These are phyloP conservation scores for Nephrotoma appendiculata DNA, from an alignment of 2,888 invertebrate genomes.

Conservation along the genomic window DNA sequence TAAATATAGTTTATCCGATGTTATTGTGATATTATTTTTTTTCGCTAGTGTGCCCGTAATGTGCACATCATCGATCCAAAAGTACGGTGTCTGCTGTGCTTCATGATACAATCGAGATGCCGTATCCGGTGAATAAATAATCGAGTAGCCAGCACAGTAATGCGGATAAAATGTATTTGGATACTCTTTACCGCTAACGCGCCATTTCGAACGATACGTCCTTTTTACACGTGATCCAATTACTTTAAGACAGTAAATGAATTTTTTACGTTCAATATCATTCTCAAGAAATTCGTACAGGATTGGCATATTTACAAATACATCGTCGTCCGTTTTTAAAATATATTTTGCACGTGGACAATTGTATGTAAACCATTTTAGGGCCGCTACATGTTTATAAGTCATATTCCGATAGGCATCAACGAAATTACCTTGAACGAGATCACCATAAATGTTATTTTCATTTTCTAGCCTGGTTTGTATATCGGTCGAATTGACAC, in stretches of 20 bases:
- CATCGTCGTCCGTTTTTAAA: slow-evolving; percentile 65
- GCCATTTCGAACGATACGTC: slow-evolving; percentile 59
- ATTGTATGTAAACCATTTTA: slow-evolving; percentile 60
- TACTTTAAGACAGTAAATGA: slow-evolving; percentile 47
- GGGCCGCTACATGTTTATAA: slow-evolving; percentile 68
- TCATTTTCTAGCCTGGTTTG: slow-evolving; percentile 35
- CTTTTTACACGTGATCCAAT: slow-evolving; percentile 39
- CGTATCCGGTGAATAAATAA: slow-evolving; percentile 50
- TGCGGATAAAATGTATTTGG: slow-evolving; percentile 47
- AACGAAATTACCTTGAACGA: slow-evolving; percentile 60
- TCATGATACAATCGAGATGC: slow-evolving; percentile 40
- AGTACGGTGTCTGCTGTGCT: slow-evolving; percentile 48
- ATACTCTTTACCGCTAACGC: slow-evolving; percentile 53
- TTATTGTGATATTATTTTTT: slow-evolving; percentile 36
- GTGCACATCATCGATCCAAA: slow-evolving; percentile 76
- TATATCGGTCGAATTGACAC: slow-evolving; percentile 29
- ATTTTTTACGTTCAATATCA: slow-evolving; percentile 11
- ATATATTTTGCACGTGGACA: slow-evolving; percentile 53
- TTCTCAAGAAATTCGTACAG: slow-evolving; percentile 37
- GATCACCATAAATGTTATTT: slow-evolving; percentile 42
- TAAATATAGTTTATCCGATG: slow-evolving; percentile 18
- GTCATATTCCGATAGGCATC: slow-evolving; percentile 73
- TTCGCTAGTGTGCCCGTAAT: slow-evolving; percentile 51
- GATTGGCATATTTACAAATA: slow-evolving; percentile 52
- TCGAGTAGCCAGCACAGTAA: slow-evolving; percentile 61